Evolutionary conservation across 2,888 invertebrate genomes (phyloP).

Genomic region (Lasioglossum figueresi): DNA sequence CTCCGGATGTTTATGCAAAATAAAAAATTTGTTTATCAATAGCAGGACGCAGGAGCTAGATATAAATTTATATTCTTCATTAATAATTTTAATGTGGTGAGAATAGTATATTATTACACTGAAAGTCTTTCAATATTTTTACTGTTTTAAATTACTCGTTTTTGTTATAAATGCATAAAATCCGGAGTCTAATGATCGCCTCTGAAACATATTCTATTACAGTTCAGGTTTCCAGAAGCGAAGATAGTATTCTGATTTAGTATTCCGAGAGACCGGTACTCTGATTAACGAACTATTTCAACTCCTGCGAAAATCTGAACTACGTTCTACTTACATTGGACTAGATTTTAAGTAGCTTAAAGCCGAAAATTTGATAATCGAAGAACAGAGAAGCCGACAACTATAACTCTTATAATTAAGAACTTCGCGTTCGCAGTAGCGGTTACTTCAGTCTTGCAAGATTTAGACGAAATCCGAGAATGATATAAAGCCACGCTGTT

Average conservation of each 20-base stretch:
- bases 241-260: not conserved
- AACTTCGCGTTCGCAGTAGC: slow-evolving; percentile 24
- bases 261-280: not conserved
- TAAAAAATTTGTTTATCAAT: no score
- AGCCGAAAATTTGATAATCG: slow-evolving; percentile 45
- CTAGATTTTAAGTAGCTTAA: not conserved
- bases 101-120: no score
- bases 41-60: no score
- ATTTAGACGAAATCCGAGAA: slow-evolving; percentile 35
- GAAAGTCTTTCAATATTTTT: no score
- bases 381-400: slow-evolving; percentile 27
- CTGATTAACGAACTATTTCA: not conserved
- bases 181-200: no score
- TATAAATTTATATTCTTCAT: no score
- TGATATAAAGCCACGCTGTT: slow-evolving; percentile 32
- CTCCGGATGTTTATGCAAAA: no score
- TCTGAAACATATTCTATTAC: no score
- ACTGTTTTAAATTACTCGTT: no score
- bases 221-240: not conserved
- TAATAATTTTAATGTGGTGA: no score
- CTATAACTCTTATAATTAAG: slow-evolving; percentile 60
- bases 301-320: not conserved
- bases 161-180: no score
- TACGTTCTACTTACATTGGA: not conserved
- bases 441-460: slow-evolving; percentile 34